Evolutionary conservation across 92 coral and sea anemone species (phyloP).

Genomic region (Palythoa heliodiscus): DNA sequence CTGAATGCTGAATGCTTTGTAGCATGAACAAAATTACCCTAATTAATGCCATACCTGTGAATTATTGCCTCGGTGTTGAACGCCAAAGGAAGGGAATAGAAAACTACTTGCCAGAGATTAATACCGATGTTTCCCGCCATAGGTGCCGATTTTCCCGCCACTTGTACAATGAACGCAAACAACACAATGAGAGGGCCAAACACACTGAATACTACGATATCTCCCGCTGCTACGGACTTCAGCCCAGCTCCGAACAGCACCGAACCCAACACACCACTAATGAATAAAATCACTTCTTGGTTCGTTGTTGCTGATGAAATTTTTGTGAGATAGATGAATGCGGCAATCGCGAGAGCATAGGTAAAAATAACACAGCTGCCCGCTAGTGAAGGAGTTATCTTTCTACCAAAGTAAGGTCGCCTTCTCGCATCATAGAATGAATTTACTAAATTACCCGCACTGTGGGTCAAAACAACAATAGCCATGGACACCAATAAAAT

Average conservation of each 20-base stretch:
- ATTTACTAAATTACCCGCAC: constrained; percentile 89
- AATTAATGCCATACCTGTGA: constrained; percentile 70
- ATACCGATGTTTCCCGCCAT: constrained; percentile 41
- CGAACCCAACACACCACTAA: constrained; percentile 74
- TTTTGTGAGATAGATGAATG: constrained; percentile 65
- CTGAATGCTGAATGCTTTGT: neutral
- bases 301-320: constrained; percentile 67
- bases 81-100: constrained; percentile 80
- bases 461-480: constrained; percentile 82
- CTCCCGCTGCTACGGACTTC: constrained; percentile 75
- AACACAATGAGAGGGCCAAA: constrained; percentile 89
- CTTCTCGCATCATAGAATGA: constrained; percentile 71
- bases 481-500: constrained; percentile 58
- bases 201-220: constrained; percentile 71
- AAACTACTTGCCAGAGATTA: constrained; percentile 42
- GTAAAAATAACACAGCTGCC: constrained; percentile 75
- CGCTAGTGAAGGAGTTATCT: constrained; percentile 57
- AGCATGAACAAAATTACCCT: neutral
- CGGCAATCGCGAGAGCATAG: constrained; percentile 65
- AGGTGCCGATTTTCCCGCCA: constrained; percentile 37
- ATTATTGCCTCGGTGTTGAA: constrained; percentile 84
- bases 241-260: constrained; percentile 80
- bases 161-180: constrained; percentile 86
- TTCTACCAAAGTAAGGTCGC: constrained; percentile 54
- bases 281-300: constrained; percentile 72